phyloP scores from a whole-genome alignment of 1,140 invertebrate species.

The Halesus radiatus region DNA sequence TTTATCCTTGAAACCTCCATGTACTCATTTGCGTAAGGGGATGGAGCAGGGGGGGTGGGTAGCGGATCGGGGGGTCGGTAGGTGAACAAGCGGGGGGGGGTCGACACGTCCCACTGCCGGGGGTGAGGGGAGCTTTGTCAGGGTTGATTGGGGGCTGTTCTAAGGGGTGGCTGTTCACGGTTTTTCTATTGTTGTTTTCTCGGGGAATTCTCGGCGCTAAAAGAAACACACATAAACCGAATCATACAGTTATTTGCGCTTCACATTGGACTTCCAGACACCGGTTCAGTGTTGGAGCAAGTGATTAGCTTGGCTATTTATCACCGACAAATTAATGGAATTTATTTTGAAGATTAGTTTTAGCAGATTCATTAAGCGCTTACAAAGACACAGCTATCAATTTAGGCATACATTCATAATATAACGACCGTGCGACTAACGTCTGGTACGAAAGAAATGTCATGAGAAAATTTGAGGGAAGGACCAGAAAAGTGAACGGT shows the following conservation, averaged over 20 bases:
- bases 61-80: background rate
- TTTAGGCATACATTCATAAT: no score
- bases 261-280: background rate
- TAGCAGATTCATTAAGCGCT: no score
- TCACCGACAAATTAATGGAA: no score
- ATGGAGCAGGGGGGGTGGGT: background rate
- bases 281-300: no score
- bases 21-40: conserved; percentile 24
- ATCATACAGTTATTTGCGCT: background rate
- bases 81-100: background rate
- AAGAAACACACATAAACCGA: no score
- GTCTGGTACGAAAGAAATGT: no score
- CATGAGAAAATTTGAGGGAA: no score
- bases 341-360: no score
- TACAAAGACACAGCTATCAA: no score
- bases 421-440: no score
- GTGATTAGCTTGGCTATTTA: no score
- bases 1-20: conserved; percentile 12
- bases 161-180: conserved; percentile 15
- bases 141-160: conserved; percentile 25
- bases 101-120: conserved; percentile 11
- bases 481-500: no score
- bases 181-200: conserved; percentile 26
- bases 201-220: background rate
- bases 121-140: conserved; percentile 22